Base-by-base conservation (phyloP, 2,113 vertebrate species). In the Vimba vimba region DNA sequence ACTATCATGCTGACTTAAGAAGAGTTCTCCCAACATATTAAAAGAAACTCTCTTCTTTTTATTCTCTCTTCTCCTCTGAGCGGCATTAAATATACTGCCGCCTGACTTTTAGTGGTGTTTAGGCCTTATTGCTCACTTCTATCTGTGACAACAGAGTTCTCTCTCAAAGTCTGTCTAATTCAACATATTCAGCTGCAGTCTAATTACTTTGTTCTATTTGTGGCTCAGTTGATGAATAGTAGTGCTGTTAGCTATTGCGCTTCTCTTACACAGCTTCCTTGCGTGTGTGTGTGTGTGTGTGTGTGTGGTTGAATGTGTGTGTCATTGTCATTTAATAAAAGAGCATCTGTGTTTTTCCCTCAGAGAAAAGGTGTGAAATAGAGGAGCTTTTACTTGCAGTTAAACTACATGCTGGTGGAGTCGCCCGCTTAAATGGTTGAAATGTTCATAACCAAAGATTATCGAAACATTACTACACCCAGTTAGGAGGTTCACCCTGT, bases 1-100 rank as follows among this genome's bases (percentile, higher is more conserved):
- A 94, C 90, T 80, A 89, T 82, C 92, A 92, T 91, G 92, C 93
- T 92, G 93, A 82, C 91, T 89, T 94, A 94, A 94, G 94, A 90
- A 93, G 77, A 82, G 90, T 91, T 91, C 64, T 52, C 47, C 27
- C 9, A 21, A 82, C 27, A 90, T 85, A 74, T 91, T 73, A 30
- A 36, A 43, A 25, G 1, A 52, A 82, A 69, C 9, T 59, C 19
- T 69, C 25, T 11, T 59, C 43, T 39, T 69, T 80, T 47, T 43
- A 43, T 43, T 74, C 57, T 74, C 66, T 57, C 10, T 45, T 85
- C 30, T 75, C 13, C 27, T 81, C 64, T 33, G 39, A 21, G 62
- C 62, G 0, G 15, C 25, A 27, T 45, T 66, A 8, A 52, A 5
- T 83, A 73, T 36, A 71, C 17, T 55, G 47, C 10, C 13, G 1